These are phyloP conservation scores for Papilio polytes DNA, from an alignment of 1,140 invertebrate species.

Conservation along the genomic window DNA sequence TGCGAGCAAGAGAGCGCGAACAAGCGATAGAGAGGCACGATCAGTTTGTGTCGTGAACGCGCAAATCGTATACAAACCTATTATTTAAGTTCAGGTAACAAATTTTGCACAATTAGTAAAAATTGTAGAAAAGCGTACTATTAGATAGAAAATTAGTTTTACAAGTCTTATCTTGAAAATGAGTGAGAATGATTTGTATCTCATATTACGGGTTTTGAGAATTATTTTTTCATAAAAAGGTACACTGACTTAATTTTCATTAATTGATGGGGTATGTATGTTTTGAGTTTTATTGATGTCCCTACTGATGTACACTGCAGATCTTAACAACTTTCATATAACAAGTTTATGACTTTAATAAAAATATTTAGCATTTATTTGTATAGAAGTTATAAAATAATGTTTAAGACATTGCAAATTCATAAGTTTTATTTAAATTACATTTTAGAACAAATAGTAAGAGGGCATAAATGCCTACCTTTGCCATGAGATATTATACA, in stretches of 20 bases:
- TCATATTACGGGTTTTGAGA: not conserved
- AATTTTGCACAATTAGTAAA: not conserved
- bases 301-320: no score
- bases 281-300: no score
- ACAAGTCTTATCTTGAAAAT: not conserved
- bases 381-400: not conserved
- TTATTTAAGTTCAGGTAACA: not conserved
- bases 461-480: not conserved
- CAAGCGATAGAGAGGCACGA: no score
- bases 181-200: not conserved
- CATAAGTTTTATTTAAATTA: not conserved
- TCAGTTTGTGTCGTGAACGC: no score
- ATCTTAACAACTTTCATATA: no score
- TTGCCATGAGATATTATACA: not conserved
- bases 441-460: no score
- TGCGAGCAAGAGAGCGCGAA: no score
- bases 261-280: no score
- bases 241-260: no score
- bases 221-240: not conserved
- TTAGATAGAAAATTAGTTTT: slow-evolving; percentile 6
- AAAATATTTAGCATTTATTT: not conserved
- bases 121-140: not conserved
- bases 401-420: not conserved
- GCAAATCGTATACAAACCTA: no score
- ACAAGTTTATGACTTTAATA: no score